Percentiles rank a stretch among this genome's conserved stretches.
Evolutionary conservation across 2,797 vertebrate species (phyloP).

Genomic region (Tympanoctomys barrerae): DNA sequence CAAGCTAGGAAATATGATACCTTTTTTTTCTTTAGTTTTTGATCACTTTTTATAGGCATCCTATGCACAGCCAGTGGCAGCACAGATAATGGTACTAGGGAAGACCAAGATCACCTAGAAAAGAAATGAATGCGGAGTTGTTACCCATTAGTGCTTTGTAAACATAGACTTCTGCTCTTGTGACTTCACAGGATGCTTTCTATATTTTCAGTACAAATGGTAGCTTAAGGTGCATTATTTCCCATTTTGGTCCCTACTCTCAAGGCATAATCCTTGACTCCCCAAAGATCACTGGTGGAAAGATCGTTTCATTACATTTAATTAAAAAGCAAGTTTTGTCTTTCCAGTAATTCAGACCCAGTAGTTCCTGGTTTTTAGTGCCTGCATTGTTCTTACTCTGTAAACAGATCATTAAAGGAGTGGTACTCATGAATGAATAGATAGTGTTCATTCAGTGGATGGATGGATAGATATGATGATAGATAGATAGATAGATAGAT

Average conservation of each 20-base stretch:
- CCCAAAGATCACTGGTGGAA: not conserved
- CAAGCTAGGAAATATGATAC: constrained; percentile 12
- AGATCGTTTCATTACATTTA: constrained; percentile 20
- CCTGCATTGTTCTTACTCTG: not conserved
- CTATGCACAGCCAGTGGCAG: constrained; percentile 73
- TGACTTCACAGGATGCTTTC: constrained; percentile 70
- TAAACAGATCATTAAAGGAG: not conserved
- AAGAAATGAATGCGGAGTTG: not conserved
- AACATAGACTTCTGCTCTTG: constrained; percentile 32
- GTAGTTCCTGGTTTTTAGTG: not conserved
- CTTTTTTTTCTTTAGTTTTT: constrained; percentile 58
- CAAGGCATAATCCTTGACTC: not conserved
- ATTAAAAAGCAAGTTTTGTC: constrained; percentile 21
- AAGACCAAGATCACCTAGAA: not conserved
- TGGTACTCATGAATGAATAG: not conserved
- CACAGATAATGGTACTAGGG: constrained; percentile 8
- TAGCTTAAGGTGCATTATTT: constrained; percentile 60
- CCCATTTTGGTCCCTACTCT: not conserved
- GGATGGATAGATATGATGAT: not conserved
- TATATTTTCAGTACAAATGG: constrained; percentile 69
- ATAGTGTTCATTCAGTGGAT: not conserved
- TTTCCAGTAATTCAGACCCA: not conserved
- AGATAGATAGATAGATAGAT: too few species aligned
- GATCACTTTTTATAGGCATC: constrained; percentile 69
- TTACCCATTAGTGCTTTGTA: accelerated